phyloP scores from a whole-genome alignment of 2,113 vertebrate genomes.

The Nyctereutes procyonoides region DNA sequence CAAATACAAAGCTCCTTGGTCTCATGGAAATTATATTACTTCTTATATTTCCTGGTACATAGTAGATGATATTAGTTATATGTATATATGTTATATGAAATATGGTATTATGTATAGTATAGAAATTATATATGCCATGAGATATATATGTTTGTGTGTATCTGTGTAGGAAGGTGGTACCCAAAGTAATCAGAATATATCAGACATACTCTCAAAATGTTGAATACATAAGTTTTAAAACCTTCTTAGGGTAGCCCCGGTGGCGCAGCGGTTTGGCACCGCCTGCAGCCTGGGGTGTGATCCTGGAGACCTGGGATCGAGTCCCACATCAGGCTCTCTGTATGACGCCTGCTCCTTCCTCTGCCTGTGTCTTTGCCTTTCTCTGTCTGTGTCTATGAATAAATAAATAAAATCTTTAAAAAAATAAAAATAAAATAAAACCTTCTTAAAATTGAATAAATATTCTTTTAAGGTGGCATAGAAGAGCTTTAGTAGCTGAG shows the following conservation, averaged over 20 bases:
- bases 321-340: too few species aligned
- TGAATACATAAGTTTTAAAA: not conserved
- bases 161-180: not conserved
- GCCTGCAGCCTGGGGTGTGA: too few species aligned
- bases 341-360: too few species aligned
- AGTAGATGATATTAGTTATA: not conserved
- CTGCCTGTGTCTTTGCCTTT: too few species aligned
- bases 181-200: not conserved
- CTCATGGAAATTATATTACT: not conserved
- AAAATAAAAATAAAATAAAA: not conserved
- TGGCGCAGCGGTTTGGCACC: too few species aligned
- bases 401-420: too few species aligned
- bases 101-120: not conserved
- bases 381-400: too few species aligned
- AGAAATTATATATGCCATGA: not conserved
- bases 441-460: not conserved
- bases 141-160: not conserved
- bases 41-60: not conserved
- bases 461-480: not conserved
- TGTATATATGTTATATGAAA: not conserved
- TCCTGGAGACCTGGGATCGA: too few species aligned
- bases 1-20: not conserved
- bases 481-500: not conserved
- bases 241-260: not conserved
- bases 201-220: not conserved